Evolutionary conservation across 1,140 invertebrate species (phyloP).

Genomic region (Tetramorium alpestre): DNA sequence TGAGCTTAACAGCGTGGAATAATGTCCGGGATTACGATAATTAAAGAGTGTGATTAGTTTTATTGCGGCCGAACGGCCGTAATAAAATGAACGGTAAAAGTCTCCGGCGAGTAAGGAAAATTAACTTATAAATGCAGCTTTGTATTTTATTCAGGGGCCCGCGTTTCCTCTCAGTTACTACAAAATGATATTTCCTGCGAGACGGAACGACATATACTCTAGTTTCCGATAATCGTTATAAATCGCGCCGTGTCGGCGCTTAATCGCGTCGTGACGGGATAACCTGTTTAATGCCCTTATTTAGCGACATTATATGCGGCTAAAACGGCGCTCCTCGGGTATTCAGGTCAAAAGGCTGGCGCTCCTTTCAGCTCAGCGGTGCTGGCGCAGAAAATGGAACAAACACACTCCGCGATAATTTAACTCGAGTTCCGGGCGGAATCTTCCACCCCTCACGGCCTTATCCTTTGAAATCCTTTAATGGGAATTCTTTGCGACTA

Average conservation of each 20-base stretch:
- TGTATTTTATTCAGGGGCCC: slow-evolving; percentile 13
- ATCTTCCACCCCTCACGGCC: neutral
- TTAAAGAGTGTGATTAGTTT: slow-evolving; percentile 58
- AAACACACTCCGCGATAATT: slow-evolving; percentile 65
- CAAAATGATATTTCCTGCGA: slow-evolving; percentile 1
- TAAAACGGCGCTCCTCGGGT: neutral
- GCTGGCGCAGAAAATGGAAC: slow-evolving; percentile 21
- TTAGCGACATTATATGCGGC: slow-evolving; percentile 54
- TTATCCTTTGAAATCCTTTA: slow-evolving; percentile 73
- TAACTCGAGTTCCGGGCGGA: slow-evolving; percentile 39
- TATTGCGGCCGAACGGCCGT: slow-evolving; percentile 33
- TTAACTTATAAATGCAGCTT: slow-evolving; percentile 47
- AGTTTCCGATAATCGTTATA: slow-evolving; percentile 37
- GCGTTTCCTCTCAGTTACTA: no score
- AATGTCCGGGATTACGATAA: slow-evolving; percentile 57
- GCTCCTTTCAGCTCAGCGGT: slow-evolving; percentile 17
- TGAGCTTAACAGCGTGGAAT: slow-evolving; percentile 64
- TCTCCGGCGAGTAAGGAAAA: slow-evolving; percentile 19
- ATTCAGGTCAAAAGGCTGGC: slow-evolving; percentile 54
- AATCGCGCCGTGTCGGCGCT: slow-evolving; percentile 40
- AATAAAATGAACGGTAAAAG: slow-evolving; percentile 47
- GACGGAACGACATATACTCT: neutral
- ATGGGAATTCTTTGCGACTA: slow-evolving; percentile 62
- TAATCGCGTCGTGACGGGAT: slow-evolving; percentile 42
- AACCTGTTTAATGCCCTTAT: slow-evolving; percentile 47